Percentiles rank a stretch among this genome's conserved stretches.
Evolutionary conservation across 1,140 invertebrate species (phyloP).

Genomic region (Apocrypta bakeri): DNA sequence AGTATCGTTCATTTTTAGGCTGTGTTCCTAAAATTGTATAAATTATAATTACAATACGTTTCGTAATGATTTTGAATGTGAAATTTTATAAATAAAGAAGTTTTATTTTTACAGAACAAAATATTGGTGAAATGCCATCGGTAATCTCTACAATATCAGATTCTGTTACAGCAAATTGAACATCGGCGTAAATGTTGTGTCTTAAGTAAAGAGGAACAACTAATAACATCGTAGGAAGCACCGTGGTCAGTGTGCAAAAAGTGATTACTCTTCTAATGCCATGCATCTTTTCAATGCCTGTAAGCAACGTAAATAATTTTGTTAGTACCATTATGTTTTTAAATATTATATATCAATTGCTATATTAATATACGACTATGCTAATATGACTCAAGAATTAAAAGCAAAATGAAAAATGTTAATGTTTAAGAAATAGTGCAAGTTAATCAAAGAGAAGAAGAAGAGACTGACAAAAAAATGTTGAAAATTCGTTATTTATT

Average conservation of each 20-base stretch:
- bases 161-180: constrained; percentile 84
- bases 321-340: not conserved
- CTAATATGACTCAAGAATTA: too few relatives aligned
- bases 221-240: constrained; percentile 83
- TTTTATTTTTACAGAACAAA: constrained; percentile 77
- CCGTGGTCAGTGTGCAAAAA: constrained; percentile 83
- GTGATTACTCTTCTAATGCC: constrained; percentile 82
- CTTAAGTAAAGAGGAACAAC: constrained; percentile 84
- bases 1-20: constrained; percentile 83
- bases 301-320: constrained; percentile 61
- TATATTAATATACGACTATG: not conserved
- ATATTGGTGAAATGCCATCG: constrained; percentile 85
- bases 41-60: constrained; percentile 33
- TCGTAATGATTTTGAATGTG: not conserved
- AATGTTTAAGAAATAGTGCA: too few relatives aligned
- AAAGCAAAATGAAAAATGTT: too few relatives aligned
- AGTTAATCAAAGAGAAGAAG: too few relatives aligned
- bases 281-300: constrained; percentile 82
- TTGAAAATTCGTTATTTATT: too few relatives aligned
- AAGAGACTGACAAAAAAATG: too few relatives aligned
- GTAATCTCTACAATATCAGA: constrained; percentile 87
- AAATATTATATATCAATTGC: not conserved
- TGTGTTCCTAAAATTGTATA: constrained; percentile 77
- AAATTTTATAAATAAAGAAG: constrained; percentile 69
- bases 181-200: constrained; percentile 83